Conservation (phyloP, 64 coral and sea anemone genomes). For the Montipora sp. region DNA sequence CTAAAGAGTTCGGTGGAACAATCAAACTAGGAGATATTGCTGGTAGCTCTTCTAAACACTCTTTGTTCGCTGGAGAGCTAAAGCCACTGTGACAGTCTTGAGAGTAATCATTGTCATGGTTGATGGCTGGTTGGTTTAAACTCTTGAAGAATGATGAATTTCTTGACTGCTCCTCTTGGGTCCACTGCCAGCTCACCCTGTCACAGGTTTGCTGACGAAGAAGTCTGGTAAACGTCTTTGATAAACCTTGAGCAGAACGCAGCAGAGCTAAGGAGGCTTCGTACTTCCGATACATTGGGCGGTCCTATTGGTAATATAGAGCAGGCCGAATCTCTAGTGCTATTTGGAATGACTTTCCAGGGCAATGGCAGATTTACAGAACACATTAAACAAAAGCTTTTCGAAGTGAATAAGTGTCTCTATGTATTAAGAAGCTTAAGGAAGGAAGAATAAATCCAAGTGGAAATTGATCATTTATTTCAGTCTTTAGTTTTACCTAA, state of each 20-base stretch:
- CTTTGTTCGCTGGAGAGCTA: neutral
- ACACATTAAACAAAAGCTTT: too few relatives aligned
- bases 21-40: neutral
- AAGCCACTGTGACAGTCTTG: neutral
- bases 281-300: neutral
- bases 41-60: neutral
- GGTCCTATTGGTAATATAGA: too few relatives aligned
- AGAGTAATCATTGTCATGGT: neutral
- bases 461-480: too few relatives aligned
- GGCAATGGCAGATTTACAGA: too few relatives aligned
- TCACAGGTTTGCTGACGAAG: neutral
- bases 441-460: too few relatives aligned
- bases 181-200: neutral
- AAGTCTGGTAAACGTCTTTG: neutral
- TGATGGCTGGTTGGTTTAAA: neutral
- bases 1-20: neutral
- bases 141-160: neutral
- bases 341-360: too few relatives aligned
- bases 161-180: neutral
- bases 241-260: neutral
- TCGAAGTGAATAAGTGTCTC: too few relatives aligned
- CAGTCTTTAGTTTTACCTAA: too few relatives aligned
- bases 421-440: too few relatives aligned
- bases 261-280: neutral
- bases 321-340: too few relatives aligned